Evolutionary conservation across 1,140 invertebrate species (phyloP), one percentile per base, ranked within the genome.

Genomic region (Parasteatoda tepidariorum): DNA sequence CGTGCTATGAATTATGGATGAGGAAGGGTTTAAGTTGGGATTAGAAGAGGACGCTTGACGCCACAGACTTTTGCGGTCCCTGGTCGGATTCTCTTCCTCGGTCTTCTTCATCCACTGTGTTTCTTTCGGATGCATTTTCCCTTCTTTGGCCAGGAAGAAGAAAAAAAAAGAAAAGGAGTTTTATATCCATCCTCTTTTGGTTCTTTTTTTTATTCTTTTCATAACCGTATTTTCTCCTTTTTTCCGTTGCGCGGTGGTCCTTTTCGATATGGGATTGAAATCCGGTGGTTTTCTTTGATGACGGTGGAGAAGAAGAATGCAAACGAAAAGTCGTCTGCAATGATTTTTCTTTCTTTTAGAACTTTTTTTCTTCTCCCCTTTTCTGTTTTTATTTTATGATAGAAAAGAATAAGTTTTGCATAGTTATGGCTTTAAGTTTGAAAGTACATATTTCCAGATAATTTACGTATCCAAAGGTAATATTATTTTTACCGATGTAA

Each of bases 1-100:
- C n/a, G 57, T 34, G 59, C 24, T 76, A 76, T 76, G 74, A 76
- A 76, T 76, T 76, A 76, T 76, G 74, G 54, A 76, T 76, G 74
- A 76, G 57, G 38, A 76, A 64, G 74, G 74, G 57, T 76, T 76
- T 64, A 76, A 57, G 74, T 13, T 30, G 59, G 74, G 74, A 76
- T 76, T 76, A 76, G 59, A 59, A 26, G 28, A 61, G 28, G 61
- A 48, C 74, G 74, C 61, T 64, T 76, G 61, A 76, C 59, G 59
- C 61, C 61, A 13, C 5, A 33, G 28, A 34, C 33, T 57, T 38
- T 33, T 76, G 57, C 57, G 30, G 48, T 24, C 71, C 22, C 22
- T 15, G 28, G 6, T 15, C 26, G 18, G 64, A 9, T 22, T 5
- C 34, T 11, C 6, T 68, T 57, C 3, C 24, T 33, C 11, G 26